phyloP scores from a whole-genome alignment of 2,113 vertebrate genomes.

The Podiceps cristatus region DNA sequence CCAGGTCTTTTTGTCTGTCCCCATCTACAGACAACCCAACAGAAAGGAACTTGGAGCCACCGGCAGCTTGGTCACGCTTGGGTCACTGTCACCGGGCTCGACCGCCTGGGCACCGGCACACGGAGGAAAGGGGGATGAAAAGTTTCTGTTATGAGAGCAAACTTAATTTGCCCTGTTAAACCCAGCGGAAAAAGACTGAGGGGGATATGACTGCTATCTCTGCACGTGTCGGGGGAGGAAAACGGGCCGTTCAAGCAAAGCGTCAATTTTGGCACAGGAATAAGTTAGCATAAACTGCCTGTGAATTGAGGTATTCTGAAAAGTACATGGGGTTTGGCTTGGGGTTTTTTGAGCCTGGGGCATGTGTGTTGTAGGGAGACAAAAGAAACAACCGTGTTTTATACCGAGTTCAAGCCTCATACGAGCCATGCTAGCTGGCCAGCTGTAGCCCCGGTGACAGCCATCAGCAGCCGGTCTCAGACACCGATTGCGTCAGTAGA shows the following conservation, averaged over 20 bases:
- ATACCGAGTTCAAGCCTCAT: neutral
- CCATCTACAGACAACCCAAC: neutral
- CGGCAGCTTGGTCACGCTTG: neutral
- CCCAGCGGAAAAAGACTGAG: neutral
- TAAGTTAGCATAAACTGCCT: neutral
- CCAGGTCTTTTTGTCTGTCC: neutral
- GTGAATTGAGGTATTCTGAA: neutral
- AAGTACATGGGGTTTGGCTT: neutral
- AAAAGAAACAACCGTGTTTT: neutral
- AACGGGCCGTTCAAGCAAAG: neutral
- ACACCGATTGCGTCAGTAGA: neutral
- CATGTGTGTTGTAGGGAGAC: neutral
- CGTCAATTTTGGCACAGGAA: neutral
- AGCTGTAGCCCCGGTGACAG: neutral
- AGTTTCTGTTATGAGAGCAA: neutral
- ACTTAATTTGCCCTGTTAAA: neutral
- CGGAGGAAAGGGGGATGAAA: neutral
- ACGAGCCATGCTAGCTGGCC: accelerated
- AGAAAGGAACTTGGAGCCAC: neutral
- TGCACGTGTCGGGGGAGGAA: neutral
- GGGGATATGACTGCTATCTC: neutral
- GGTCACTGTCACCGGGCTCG: neutral
- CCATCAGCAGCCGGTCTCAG: neutral
- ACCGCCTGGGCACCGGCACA: accelerated
- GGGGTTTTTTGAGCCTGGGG: neutral